These are phyloP conservation scores for Euplagia quadripunctaria DNA, from an alignment of 2,888 invertebrate genomes.

Conservation along the genomic window DNA sequence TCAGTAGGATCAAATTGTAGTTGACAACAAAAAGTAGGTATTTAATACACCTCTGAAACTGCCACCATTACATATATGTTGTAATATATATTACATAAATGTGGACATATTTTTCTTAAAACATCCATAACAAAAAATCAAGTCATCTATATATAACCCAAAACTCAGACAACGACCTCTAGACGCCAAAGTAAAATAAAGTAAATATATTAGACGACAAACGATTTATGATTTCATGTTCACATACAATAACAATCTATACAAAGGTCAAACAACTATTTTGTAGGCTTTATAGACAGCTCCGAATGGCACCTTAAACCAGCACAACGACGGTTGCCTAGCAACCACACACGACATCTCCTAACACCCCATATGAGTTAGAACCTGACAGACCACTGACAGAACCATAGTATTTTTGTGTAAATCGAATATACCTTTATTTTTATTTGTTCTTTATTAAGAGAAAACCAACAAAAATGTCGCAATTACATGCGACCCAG, in stretches of 20 bases:
- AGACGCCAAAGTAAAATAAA: slow-evolving; percentile 8
- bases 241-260: slow-evolving; percentile 19
- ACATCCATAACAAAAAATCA: too few relatives aligned
- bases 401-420: slow-evolving; percentile 8
- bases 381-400: slow-evolving; percentile 6
- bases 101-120: too few relatives aligned
- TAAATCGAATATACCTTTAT: slow-evolving; percentile 12
- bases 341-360: slow-evolving; percentile 22
- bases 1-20: too few relatives aligned
- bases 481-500: slow-evolving; percentile 34
- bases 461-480: slow-evolving; percentile 27
- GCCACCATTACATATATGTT: too few relatives aligned
- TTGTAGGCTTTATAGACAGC: slow-evolving; percentile 6
- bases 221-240: slow-evolving; percentile 8
- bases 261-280: slow-evolving; percentile 21
- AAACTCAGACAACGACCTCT: neutral
- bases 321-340: slow-evolving; percentile 22
- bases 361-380: neutral
- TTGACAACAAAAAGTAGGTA: too few relatives aligned
- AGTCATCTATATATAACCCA: too few relatives aligned
- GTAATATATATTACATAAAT: too few relatives aligned
- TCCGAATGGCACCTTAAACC: slow-evolving; percentile 14
- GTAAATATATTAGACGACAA: neutral
- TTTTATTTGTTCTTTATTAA: slow-evolving; percentile 24
- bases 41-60: too few relatives aligned